Percentiles rank a stretch among this genome's conserved stretches.
Conservation (phyloP, 2,888 invertebrate genomes). For the Cheilosia vernalis region DNA sequence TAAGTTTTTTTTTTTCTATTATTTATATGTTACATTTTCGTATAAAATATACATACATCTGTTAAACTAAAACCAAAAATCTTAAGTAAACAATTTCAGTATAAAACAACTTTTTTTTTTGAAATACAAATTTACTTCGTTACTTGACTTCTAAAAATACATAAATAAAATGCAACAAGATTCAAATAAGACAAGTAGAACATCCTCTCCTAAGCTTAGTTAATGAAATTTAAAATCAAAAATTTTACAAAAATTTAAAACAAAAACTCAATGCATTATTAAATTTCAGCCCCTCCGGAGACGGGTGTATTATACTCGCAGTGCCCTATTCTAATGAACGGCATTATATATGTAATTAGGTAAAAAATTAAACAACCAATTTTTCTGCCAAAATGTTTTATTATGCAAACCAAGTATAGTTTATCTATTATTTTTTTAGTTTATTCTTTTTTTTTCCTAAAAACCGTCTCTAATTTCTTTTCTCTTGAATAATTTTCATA, state of each 20-base stretch:
- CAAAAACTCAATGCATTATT: conserved; percentile 76
- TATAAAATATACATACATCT: neutral
- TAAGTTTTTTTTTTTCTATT: no score
- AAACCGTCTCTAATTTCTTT: conserved; percentile 46
- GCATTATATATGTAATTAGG: conserved; percentile 84
- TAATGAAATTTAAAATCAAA: conserved; percentile 43
- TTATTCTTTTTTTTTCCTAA: conserved; percentile 27
- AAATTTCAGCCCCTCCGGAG: conserved; percentile 82
- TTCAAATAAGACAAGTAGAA: conserved; percentile 37
- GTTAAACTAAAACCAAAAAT: neutral
- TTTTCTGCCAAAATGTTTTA: conserved; percentile 62
- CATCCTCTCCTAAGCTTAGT: conserved; percentile 59
- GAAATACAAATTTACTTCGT: neutral
- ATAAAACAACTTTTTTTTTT: neutral
- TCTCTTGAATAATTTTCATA: conserved; percentile 27
- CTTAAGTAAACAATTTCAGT: conserved; percentile 7
- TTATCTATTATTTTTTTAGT: conserved; percentile 43
- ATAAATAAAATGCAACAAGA: conserved; percentile 32
- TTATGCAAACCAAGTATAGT: conserved; percentile 55
- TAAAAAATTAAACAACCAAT: conserved; percentile 77
- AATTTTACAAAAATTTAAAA: conserved; percentile 73
- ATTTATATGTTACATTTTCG: neutral
- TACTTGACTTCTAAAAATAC: conserved; percentile 9
- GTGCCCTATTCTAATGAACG: conserved; percentile 83
- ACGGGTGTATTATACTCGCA: conserved; percentile 83